These are phyloP conservation scores for Nycticryphes semicollaris DNA, from an alignment of 2,113 vertebrate species.

Conservation along the genomic window DNA sequence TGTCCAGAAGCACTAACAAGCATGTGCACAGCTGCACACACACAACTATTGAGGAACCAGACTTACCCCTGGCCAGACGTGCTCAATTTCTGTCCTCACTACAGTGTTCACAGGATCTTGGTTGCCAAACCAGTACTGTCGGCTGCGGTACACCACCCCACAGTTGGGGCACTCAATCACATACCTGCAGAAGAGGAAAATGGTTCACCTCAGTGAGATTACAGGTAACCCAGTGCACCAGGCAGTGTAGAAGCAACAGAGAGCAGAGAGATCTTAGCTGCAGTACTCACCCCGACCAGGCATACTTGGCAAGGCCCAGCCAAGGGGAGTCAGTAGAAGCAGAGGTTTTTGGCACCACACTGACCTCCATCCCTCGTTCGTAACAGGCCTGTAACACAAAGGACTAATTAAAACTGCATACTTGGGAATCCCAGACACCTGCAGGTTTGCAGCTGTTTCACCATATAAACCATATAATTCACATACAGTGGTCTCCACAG, in stretches of 20 bases:
- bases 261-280: background rate
- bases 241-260: background rate
- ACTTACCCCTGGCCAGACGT: constrained; percentile 97
- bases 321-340: constrained; percentile 99
- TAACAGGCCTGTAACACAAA: constrained; percentile 87
- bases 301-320: constrained; percentile 96
- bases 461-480: background rate
- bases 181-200: constrained; percentile 78
- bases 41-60: background rate
- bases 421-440: background rate
- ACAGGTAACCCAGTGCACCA: background rate
- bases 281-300: constrained; percentile 95
- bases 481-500: background rate
- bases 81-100: constrained; percentile 96
- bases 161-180: constrained; percentile 98
- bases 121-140: constrained; percentile 99
- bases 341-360: constrained; percentile 97
- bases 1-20: background rate
- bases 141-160: constrained; percentile 94
- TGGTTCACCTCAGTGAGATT: background rate
- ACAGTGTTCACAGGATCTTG: constrained; percentile 99
- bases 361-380: constrained; percentile 94
- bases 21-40: background rate
- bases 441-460: background rate
- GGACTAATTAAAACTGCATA: background rate